These are phyloP conservation scores for Tenrec ecaudatus DNA, from an alignment of 2,113 vertebrate genomes.

Conservation along the genomic window DNA sequence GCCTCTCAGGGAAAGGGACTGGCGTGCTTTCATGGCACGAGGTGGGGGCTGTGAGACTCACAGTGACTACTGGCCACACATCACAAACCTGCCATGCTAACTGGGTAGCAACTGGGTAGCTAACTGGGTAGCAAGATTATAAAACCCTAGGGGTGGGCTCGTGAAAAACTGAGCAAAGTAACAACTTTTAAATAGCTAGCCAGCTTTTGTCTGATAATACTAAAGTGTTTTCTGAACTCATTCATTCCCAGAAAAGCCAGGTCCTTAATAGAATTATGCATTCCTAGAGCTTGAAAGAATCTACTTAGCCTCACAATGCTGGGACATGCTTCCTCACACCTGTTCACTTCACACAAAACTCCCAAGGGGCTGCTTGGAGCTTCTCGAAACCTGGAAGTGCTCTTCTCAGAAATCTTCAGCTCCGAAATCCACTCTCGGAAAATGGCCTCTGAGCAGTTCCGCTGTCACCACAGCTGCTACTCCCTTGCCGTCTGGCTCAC, in stretches of 20 bases:
- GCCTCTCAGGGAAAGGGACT: not conserved
- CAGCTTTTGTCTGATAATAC: constrained; percentile 20
- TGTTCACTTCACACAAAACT: not conserved
- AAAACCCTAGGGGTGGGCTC: constrained; percentile 12
- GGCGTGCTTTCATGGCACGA: not conserved
- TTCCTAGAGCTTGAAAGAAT: not conserved
- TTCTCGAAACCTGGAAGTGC: not conserved
- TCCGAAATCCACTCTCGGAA: not conserved
- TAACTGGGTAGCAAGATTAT: constrained; percentile 3
- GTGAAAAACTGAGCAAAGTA: constrained; percentile 63
- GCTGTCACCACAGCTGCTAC: not conserved
- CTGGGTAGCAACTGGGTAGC: not conserved
- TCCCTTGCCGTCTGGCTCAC: not conserved
- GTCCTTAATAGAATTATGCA: not conserved
- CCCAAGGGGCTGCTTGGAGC: too few species aligned
- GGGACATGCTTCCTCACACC: not conserved
- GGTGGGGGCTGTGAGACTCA: not conserved
- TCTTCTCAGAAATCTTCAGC: not conserved
- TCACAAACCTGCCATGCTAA: constrained; percentile 48
- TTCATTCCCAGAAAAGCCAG: constrained; percentile 54
- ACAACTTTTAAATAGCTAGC: constrained; percentile 52
- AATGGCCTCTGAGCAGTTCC: constrained; percentile 9
- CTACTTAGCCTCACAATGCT: not conserved
- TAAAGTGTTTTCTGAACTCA: constrained; percentile 32
- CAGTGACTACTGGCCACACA: constrained; percentile 39